A percentile compares a stretch with the other conserved stretches of the same genome.
phyloP scores from a whole-genome alignment of 64 coral and sea anemone species.

The Porites australiensis region DNA sequence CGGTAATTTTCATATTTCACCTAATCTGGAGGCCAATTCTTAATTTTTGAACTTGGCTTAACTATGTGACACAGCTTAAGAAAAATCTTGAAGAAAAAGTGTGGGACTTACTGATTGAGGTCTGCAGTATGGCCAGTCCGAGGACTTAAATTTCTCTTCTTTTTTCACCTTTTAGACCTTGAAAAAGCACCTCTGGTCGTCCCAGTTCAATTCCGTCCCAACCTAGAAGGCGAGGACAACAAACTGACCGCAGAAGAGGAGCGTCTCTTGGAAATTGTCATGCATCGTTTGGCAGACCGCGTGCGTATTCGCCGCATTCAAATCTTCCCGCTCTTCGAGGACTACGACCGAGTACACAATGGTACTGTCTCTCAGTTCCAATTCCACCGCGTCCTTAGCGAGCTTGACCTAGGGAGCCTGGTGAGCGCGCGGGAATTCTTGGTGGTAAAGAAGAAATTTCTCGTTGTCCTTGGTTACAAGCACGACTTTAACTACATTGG shows the following conservation, averaged over 20 bases:
- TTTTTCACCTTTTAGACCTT: slow-evolving; percentile 65
- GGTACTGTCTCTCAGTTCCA: slow-evolving; percentile 95
- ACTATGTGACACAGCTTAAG: no score
- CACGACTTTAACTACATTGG: slow-evolving; percentile 98
- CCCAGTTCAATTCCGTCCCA: slow-evolving; percentile 80
- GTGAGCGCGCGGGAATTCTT: slow-evolving; percentile 91
- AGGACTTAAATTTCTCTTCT: neutral
- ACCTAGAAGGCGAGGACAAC: slow-evolving; percentile 70
- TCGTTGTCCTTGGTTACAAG: slow-evolving; percentile 91
- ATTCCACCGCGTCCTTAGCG: slow-evolving; percentile 96
- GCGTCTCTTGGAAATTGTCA: slow-evolving; percentile 83
- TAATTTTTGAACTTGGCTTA: no score
- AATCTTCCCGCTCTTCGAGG: slow-evolving; percentile 99
- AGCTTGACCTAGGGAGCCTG: slow-evolving; percentile 91
- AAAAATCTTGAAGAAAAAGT: no score
- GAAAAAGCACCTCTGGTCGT: slow-evolving; percentile 88
- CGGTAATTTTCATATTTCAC: no score
- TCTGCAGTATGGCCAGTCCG: neutral
- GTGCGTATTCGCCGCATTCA: slow-evolving; percentile 94
- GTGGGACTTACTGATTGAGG: no score
- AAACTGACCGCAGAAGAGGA: slow-evolving; percentile 82
- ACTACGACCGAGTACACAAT: slow-evolving; percentile 98
- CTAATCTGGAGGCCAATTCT: no score
- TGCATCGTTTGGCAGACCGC: slow-evolving; percentile 97
- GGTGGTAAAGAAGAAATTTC: slow-evolving; percentile 95